These are phyloP conservation scores for Lycocorax pyrrhopterus DNA, from an alignment of 2,113 vertebrate genomes.

Conservation along the genomic window DNA sequence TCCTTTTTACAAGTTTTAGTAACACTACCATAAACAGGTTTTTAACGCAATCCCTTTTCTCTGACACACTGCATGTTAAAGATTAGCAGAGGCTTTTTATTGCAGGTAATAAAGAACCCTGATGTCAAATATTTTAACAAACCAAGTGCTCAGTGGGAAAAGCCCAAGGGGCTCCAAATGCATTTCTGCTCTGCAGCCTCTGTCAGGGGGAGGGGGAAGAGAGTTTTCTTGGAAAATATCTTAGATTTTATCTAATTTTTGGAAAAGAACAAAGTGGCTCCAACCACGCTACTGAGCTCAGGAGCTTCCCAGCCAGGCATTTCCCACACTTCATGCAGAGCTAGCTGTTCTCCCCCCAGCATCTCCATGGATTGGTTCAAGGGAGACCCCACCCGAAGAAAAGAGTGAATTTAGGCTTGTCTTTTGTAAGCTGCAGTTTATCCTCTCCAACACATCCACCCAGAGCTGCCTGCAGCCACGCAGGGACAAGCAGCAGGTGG, in stretches of 20 bases:
- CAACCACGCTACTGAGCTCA: neutral
- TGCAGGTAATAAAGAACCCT: slow-evolving; percentile 51
- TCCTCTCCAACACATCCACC: neutral
- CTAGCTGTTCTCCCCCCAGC: no score
- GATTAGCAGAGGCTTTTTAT: slow-evolving; percentile 55
- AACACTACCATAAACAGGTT: slow-evolving; percentile 34
- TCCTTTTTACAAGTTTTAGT: slow-evolving; percentile 28
- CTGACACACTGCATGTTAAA: slow-evolving; percentile 36
- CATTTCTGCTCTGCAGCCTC: neutral
- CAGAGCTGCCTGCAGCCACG: neutral
- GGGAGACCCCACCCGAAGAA: neutral
- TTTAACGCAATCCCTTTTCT: slow-evolving; percentile 43
- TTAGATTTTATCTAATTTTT: neutral
- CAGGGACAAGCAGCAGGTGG: neutral
- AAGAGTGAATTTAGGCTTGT: neutral
- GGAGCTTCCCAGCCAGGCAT: neutral
- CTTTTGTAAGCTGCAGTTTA: neutral
- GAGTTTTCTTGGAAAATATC: slow-evolving; percentile 15
- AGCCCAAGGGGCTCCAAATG: neutral
- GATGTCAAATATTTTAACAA: slow-evolving; percentile 51
- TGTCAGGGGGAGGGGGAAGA: neutral
- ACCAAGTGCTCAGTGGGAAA: slow-evolving; percentile 15
- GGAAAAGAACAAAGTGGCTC: neutral
- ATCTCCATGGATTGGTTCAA: neutral
- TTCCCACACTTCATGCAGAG: neutral